A percentile compares a stretch with the other conserved stretches of the same genome.
phyloP scores from a whole-genome alignment of 1,140 invertebrate genomes.

The Ditylenchus dipsaci region DNA sequence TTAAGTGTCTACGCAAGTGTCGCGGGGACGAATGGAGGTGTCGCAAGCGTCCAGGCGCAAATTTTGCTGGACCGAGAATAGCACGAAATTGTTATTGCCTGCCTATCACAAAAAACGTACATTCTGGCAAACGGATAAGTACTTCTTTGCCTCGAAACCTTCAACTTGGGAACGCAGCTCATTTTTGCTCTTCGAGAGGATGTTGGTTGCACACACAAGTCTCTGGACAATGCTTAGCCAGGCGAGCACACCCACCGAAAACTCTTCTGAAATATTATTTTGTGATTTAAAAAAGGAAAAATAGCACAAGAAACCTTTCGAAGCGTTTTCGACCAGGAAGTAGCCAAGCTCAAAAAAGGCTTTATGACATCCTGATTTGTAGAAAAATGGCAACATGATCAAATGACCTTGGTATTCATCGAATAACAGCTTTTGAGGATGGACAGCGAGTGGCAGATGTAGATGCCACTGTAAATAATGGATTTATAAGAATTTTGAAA shows the following conservation, averaged over 20 bases:
- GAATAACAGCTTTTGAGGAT: constrained; percentile 36
- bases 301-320: neutral
- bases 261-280: constrained; percentile 20
- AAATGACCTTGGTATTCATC: constrained; percentile 19
- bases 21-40: too few species aligned
- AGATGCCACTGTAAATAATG: neutral
- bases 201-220: constrained; percentile 16
- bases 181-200: constrained; percentile 11
- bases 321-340: constrained; percentile 7
- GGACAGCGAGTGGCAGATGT: constrained; percentile 28
- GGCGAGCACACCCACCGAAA: constrained; percentile 1
- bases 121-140: constrained; percentile 28
- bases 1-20: too few species aligned
- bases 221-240: constrained; percentile 28
- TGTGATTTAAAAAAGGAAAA: neutral
- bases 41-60: too few species aligned
- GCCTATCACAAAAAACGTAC: neutral
- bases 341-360: constrained; percentile 30
- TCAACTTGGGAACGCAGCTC: constrained; percentile 15
- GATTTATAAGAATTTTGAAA: neutral
- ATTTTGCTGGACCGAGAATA: too few species aligned
- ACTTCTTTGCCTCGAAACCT: constrained; percentile 27
- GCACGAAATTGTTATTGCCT: too few species aligned
- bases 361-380: constrained; percentile 42
- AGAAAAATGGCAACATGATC: constrained; percentile 34